Percentiles rank a stretch among this genome's conserved stretches.
These are phyloP conservation scores for Dicyrtomina minuta DNA, from an alignment of 2,888 invertebrate species.

Conservation along the genomic window DNA sequence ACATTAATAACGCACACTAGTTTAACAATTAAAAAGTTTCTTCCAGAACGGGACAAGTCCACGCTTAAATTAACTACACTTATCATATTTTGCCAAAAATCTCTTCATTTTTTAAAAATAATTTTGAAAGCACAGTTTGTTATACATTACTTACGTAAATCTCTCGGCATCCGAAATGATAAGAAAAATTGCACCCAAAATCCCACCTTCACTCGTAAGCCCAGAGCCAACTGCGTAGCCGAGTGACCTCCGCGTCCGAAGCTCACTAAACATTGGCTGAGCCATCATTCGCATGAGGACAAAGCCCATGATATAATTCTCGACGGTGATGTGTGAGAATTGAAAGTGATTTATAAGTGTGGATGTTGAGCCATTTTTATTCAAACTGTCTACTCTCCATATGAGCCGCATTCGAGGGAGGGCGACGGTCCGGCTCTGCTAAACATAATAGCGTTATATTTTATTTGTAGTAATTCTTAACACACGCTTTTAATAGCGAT, in stretches of 20 bases:
- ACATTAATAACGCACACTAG: too few species aligned
- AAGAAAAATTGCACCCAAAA: slow-evolving; percentile 14
- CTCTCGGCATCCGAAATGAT: slow-evolving; percentile 23
- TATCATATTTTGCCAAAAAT: too few species aligned
- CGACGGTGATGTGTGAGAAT: background rate
- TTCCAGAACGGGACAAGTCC: too few species aligned
- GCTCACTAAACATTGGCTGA: slow-evolving; percentile 21
- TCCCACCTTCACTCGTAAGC: slow-evolving; percentile 2
- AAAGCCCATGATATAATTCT: slow-evolving; percentile 2
- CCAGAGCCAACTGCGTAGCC: slow-evolving; percentile 26
- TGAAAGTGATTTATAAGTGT: slow-evolving; percentile 20
- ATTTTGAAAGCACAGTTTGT: too few species aligned
- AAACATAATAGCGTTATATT: too few species aligned
- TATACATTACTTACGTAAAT: slow-evolving; percentile 29
- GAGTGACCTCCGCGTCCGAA: slow-evolving; percentile 16
- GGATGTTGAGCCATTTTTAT: slow-evolving; percentile 10
- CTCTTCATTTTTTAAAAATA: too few species aligned
- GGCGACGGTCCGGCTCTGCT: slow-evolving; percentile 1
- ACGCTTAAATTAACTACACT: too few species aligned
- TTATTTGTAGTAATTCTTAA: too few species aligned
- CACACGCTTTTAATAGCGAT: too few species aligned
- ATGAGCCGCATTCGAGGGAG: slow-evolving; percentile 2
- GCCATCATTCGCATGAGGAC: slow-evolving; percentile 23
- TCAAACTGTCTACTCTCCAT: slow-evolving; percentile 17
- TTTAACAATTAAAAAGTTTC: too few species aligned